Percentiles rank a stretch among this genome's conserved stretches.
phyloP scores from a whole-genome alignment of 1,140 invertebrate species.

The Radopholus similis region DNA sequence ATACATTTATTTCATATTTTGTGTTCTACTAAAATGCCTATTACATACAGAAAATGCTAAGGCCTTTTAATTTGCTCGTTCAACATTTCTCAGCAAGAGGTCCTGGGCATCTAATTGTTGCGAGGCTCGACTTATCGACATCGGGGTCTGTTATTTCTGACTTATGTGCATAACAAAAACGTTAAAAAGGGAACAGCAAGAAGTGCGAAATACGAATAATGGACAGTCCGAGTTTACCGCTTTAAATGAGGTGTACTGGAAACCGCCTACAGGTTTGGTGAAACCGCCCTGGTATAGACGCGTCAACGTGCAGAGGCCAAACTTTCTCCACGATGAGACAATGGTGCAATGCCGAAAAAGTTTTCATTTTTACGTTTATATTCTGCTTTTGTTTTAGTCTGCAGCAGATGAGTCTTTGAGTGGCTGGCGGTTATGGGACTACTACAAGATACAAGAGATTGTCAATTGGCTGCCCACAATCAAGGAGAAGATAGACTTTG shows the following conservation, averaged over 20 bases:
- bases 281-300: neutral
- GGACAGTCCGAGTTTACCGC: neutral
- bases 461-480: slow-evolving; percentile 45
- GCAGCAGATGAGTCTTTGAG: neutral
- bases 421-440: slow-evolving; percentile 46
- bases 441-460: slow-evolving; percentile 49
- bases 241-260: neutral
- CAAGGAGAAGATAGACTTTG: slow-evolving; percentile 55
- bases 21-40: no score
- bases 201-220: no score
- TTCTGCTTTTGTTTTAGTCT: neutral
- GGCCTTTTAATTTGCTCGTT: neutral
- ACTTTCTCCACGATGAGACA: neutral
- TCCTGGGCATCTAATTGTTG: no score
- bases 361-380: neutral
- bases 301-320: neutral
- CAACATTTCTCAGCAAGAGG: neutral
- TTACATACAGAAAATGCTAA: no score
- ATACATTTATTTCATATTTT: no score
- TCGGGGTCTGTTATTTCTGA: no score
- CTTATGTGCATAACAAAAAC: no score
- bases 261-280: neutral
- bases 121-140: no score
- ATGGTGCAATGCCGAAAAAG: neutral
- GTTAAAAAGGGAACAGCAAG: no score